Evolutionary conservation across 2,888 invertebrate genomes (phyloP), one percentile per base, ranked within the genome.

Genomic region (Thelaira solivaga): DNA sequence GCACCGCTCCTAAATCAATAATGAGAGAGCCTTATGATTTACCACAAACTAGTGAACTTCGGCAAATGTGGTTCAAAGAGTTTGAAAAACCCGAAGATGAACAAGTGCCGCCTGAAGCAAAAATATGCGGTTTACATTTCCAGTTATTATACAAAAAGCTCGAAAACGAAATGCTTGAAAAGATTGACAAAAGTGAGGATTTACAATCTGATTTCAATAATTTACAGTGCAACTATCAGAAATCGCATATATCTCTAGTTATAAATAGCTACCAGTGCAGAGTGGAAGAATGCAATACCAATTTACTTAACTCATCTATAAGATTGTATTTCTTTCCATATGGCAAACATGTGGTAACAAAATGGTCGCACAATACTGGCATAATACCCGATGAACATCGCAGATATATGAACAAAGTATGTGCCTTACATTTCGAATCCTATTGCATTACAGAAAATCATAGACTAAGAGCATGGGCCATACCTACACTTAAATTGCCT

Each of bases 291-390:
- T 82, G 82, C 36, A 13, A 51, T 8, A 78, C 76, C 0, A 81
- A 69, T 26, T 64, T 80, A 18, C 57, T 81, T 0, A 80, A 76
- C 31, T 82, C 83, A 0, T 83, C 83, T 13, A 84, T 85, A n/a
- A 73, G 76, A 0, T 77, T 86, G 7, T 84, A 83, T 49, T 82
- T 80, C 0, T 78, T 87, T 74, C 86, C 86, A 1, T 73, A 81
- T 2, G 81, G 82, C 3, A 76, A 71, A 6, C 83, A 85, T 26
- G 22, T 85, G 2, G 69, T 83, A 1, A 80, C 72, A 4, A 85
- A 85, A 82, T 86, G 86, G 86, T 68, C 83, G 11, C 74, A 83
- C 22, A 86, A 86, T 43, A 82, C 84, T 1, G 82, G 83, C 39
- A 39, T 87, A 10, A 78, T 80, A n/a, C 74, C 80, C 13, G 69